phyloP scores from a whole-genome alignment of 2,888 invertebrate species.

The Apantesis nais region DNA sequence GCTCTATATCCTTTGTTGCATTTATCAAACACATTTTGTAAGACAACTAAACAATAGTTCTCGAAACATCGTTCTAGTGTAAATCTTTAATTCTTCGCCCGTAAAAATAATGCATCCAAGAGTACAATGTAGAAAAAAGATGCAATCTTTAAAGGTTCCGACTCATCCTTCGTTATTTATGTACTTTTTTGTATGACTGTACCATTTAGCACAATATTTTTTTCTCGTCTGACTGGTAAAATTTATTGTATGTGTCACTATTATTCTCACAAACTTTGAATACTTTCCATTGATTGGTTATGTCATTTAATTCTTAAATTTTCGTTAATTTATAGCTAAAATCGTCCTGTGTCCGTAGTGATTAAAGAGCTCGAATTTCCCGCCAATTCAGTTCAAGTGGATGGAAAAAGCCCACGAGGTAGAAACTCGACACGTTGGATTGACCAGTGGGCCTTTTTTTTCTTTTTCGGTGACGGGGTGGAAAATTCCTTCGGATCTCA shows the following conservation, averaged over 20 bases:
- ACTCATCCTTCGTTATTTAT: constrained; percentile 7
- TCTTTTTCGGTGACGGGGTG: too few species aligned
- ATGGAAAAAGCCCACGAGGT: too few species aligned
- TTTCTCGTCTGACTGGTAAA: background rate
- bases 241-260: background rate
- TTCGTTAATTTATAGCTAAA: background rate
- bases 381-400: too few species aligned
- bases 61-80: constrained; percentile 24
- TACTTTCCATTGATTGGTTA: background rate
- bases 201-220: background rate
- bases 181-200: background rate
- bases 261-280: background rate
- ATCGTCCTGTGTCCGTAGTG: too few species aligned
- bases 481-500: too few species aligned
- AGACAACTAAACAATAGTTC: constrained; percentile 10
- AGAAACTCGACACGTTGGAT: too few species aligned
- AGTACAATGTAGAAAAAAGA: constrained; percentile 24
- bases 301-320: background rate
- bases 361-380: too few species aligned
- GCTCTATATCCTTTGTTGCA: too few species aligned
- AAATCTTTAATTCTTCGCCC: constrained; percentile 24
- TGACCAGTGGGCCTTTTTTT: too few species aligned
- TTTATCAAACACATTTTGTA: background rate
- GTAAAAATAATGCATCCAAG: constrained; percentile 12
- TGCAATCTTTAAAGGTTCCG: constrained; percentile 24